Conservation (phyloP, 2,113 vertebrate genomes). For the Laticauda laticaudata region DNA sequence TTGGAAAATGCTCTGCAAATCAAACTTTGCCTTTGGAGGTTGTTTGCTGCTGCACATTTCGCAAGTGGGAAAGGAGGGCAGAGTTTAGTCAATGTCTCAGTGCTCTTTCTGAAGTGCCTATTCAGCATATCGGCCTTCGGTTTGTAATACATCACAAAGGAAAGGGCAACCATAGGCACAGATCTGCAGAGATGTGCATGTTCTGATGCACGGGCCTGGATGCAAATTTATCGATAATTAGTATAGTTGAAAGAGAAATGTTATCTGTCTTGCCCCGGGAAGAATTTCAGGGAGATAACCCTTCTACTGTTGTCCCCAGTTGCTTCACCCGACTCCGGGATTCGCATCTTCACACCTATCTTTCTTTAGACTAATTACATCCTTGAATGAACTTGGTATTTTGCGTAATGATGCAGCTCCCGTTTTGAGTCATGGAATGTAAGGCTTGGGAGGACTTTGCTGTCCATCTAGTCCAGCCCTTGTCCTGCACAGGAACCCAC, state of each 20-base stretch:
- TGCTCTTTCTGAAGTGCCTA: neutral
- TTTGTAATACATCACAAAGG: neutral
- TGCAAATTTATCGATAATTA: neutral
- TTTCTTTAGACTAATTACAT: neutral
- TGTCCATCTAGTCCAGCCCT: neutral
- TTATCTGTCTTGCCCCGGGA: neutral
- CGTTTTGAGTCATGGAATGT: neutral
- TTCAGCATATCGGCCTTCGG: neutral
- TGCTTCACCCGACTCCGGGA: neutral
- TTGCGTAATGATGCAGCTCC: neutral
- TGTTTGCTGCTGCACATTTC: neutral
- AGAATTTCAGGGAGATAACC: neutral
- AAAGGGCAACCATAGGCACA: neutral
- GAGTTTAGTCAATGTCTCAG: neutral
- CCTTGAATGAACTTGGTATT: neutral
- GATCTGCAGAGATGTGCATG: neutral
- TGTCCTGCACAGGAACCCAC: neutral
- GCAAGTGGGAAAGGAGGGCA: neutral
- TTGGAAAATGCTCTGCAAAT: neutral
- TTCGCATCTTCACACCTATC: neutral
- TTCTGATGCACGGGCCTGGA: neutral
- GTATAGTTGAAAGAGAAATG: neutral
- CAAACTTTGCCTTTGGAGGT: neutral
- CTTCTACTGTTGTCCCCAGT: neutral
- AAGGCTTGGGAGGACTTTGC: neutral